Percentiles rank a stretch among this genome's conserved stretches.
Conservation (phyloP, 2,797 vertebrate genomes). For the Mus minutoides region DNA sequence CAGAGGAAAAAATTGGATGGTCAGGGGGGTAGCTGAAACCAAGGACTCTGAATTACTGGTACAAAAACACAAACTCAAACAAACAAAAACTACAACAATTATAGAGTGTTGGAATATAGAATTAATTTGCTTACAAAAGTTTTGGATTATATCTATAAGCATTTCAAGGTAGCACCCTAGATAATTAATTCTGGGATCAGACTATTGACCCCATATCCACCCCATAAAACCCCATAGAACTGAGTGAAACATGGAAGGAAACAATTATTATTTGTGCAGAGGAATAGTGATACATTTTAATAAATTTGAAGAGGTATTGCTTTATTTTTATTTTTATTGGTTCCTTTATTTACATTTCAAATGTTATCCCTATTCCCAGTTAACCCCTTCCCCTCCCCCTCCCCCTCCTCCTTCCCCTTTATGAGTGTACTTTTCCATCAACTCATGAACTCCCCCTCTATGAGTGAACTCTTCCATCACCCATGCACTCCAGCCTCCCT, state of each 20-base stretch:
- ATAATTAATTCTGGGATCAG: background rate
- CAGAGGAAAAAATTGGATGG: background rate
- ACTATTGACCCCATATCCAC: background rate
- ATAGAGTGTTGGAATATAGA: background rate
- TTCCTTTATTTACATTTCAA: background rate
- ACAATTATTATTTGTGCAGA: background rate
- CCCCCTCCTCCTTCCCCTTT: too few species aligned
- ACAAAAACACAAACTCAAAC: background rate
- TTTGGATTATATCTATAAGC: background rate
- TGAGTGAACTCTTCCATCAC: accelerated
- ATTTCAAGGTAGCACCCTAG: background rate
- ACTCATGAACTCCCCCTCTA: too few species aligned
- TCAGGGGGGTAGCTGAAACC: background rate
- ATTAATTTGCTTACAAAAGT: background rate
- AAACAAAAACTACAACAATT: background rate
- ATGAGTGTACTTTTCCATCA: too few species aligned
- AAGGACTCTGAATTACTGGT: background rate
- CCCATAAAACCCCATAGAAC: background rate
- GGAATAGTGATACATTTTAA: background rate
- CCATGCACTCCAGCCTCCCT: background rate
- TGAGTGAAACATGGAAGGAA: background rate
- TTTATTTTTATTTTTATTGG: background rate
- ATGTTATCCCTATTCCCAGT: background rate
- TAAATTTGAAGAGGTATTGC: background rate
- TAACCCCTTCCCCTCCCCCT: background rate